phyloP scores from a whole-genome alignment of 2,113 vertebrate genomes.

The Ptilorrhoa leucosticta region DNA sequence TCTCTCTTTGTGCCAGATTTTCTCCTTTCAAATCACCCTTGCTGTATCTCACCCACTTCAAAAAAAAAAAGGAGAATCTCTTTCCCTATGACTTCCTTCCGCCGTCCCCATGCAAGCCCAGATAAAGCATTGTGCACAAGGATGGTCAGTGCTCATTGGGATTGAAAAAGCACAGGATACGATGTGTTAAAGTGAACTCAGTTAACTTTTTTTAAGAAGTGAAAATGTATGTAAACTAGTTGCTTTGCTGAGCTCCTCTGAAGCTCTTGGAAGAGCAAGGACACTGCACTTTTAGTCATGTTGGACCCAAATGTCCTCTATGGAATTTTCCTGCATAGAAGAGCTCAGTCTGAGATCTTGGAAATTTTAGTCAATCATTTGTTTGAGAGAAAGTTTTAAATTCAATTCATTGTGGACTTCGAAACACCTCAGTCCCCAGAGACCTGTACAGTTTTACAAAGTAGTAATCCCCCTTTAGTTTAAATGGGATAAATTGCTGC shows the following conservation, averaged over 20 bases:
- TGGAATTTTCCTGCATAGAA: neutral
- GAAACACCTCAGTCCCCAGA: neutral
- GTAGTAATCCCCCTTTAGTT: neutral
- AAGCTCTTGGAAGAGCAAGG: neutral
- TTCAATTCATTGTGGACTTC: neutral
- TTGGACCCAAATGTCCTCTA: neutral
- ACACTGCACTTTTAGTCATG: neutral
- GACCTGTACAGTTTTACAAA: neutral
- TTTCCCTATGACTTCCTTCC: neutral
- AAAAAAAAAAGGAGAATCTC: conserved; percentile 12
- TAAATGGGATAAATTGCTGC: neutral
- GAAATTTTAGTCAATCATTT: neutral
- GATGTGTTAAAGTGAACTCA: neutral
- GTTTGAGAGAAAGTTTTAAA: neutral
- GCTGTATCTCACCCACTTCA: conserved; percentile 36
- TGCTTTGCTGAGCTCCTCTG: neutral
- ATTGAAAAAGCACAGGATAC: neutral
- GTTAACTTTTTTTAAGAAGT: neutral
- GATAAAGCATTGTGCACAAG: neutral
- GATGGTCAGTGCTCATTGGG: neutral
- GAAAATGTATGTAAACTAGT: neutral
- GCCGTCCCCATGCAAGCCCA: neutral
- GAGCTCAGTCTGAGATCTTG: neutral
- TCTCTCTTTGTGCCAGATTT: conserved; percentile 59
- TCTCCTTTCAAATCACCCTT: conserved; percentile 53